A percentile compares a stretch with the other conserved stretches of the same genome.
Conservation (phyloP, 92 coral and sea anemone genomes). For the Plumapathes pennacea region DNA sequence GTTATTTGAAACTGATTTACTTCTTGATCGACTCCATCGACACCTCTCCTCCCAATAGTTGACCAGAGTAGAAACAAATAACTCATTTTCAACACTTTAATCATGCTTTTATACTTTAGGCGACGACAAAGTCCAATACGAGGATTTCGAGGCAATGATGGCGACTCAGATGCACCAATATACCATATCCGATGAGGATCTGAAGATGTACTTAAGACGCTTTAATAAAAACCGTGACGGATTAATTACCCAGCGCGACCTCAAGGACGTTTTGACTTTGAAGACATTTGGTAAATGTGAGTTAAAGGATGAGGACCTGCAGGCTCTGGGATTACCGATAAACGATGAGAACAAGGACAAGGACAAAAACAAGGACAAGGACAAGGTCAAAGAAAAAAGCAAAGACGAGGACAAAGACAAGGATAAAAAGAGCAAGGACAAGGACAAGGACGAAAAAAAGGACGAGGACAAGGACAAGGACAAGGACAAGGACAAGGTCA, state of each 20-base stretch:
- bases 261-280: slow-evolving; percentile 61
- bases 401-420: no score
- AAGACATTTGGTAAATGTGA: slow-evolving; percentile 48
- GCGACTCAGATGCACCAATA: slow-evolving; percentile 63
- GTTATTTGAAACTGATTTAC: no score
- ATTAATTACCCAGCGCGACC: slow-evolving; percentile 64
- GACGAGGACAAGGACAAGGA: no score
- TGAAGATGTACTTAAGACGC: slow-evolving; percentile 45
- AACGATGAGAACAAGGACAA: no score
- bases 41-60: no score
- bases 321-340: slow-evolving; percentile 53
- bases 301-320: slow-evolving; percentile 46
- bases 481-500: no score
- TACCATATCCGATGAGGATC: slow-evolving; percentile 49
- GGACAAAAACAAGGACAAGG: no score
- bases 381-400: no score
- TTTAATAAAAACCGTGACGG: slow-evolving; percentile 74
- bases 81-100: background rate
- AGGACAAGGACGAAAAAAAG: no score
- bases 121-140: slow-evolving; percentile 68
- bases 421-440: no score
- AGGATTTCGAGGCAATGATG: slow-evolving; percentile 80
- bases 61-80: background rate
- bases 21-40: no score
- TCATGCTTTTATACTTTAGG: slow-evolving; percentile 23